Evolutionary conservation across 2,113 vertebrate genomes (phyloP).

Genomic region (Aythya baeri): DNA sequence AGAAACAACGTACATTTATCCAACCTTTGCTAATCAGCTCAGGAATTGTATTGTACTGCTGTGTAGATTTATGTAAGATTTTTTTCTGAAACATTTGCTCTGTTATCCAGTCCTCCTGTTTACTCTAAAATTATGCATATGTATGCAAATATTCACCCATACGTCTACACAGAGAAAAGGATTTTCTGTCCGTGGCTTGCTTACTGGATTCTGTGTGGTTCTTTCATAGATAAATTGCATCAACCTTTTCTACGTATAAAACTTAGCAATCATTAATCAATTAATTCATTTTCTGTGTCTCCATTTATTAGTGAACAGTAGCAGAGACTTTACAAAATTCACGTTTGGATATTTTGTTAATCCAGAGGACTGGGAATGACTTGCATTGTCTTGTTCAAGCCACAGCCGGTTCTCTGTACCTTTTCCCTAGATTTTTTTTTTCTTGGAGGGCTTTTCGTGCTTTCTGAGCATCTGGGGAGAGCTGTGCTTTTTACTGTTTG

Average conservation of each 20-base stretch:
- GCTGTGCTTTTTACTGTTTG: not conserved
- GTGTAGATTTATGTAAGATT: not conserved
- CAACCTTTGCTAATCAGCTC: not conserved
- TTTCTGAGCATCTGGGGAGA: not conserved
- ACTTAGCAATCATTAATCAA: not conserved
- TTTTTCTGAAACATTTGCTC: not conserved
- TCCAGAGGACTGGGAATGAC: not conserved
- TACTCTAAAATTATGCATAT: not conserved
- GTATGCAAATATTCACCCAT: not conserved
- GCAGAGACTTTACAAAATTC: not conserved
- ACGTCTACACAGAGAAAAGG: not conserved
- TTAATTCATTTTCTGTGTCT: not conserved
- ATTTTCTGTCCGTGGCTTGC: not conserved
- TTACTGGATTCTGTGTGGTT: not conserved
- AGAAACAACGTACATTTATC: not conserved
- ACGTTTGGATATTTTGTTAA: not conserved
- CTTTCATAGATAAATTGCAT: not conserved
- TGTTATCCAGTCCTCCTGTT: not conserved
- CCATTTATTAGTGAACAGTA: not conserved
- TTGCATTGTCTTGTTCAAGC: not conserved
- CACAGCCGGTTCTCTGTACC: not conserved
- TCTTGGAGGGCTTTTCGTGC: not conserved
- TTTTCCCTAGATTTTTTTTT: not conserved
- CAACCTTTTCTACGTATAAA: not conserved
- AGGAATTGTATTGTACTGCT: not conserved